A percentile compares a stretch with the other conserved stretches of the same genome.
These are phyloP conservation scores for Netelia inedita DNA, from an alignment of 2,888 invertebrate genomes.

Conservation along the genomic window DNA sequence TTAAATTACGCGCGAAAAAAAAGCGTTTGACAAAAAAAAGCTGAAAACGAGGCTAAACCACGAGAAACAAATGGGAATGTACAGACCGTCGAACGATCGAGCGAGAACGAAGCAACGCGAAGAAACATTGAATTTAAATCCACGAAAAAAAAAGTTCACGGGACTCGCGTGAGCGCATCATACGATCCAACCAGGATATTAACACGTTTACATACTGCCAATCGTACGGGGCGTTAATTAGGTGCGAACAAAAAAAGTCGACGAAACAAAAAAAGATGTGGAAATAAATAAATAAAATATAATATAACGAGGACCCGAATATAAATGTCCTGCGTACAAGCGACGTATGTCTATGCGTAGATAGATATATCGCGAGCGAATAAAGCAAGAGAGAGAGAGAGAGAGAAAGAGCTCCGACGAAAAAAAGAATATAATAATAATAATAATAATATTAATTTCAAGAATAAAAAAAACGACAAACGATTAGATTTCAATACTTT, in stretches of 20 bases:
- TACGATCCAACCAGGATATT: conserved; percentile 61
- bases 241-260: conserved; percentile 9
- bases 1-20: conserved; percentile 52
- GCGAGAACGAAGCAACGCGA: conserved; percentile 29
- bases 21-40: conserved; percentile 23
- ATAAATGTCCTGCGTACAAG: conserved; percentile 66
- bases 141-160: conserved; percentile 44
- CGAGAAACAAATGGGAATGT: conserved; percentile 55
- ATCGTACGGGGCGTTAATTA: conserved; percentile 77
- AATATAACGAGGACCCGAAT: conserved; percentile 60
- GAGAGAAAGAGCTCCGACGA: conserved; percentile 3
- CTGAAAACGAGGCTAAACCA: conserved; percentile 20
- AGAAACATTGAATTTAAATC: conserved; percentile 51
- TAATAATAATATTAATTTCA: conserved; percentile 16
- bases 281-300: conserved; percentile 17
- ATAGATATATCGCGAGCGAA: conserved; percentile 74
- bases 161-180: conserved; percentile 37
- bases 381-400: conserved; percentile 5
- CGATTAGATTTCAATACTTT: conserved; percentile 77
- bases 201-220: conserved; percentile 83
- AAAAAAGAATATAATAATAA: no score
- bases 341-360: conserved; percentile 73
- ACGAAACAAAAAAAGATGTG: background rate
- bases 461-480: conserved; percentile 63
- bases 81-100: background rate